These are phyloP conservation scores for Coendou prehensilis DNA, from an alignment of 2,797 vertebrate genomes.

Conservation along the genomic window DNA sequence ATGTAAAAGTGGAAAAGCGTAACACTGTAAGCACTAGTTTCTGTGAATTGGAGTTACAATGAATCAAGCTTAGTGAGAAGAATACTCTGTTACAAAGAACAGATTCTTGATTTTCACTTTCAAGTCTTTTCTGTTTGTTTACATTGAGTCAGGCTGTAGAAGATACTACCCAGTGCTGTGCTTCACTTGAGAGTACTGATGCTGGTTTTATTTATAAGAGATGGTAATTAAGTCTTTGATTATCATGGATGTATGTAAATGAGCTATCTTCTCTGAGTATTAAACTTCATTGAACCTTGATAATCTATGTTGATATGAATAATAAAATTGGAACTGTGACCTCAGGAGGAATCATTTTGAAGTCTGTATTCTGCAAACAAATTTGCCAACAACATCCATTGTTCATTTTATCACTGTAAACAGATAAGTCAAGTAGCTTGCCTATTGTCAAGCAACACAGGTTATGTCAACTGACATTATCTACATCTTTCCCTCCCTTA, in stretches of 20 bases:
- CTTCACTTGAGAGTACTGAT: not conserved
- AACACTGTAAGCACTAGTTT: not conserved
- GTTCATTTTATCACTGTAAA: too few species aligned
- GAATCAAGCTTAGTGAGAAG: not conserved
- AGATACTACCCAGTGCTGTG: not conserved
- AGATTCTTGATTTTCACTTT: constrained; percentile 5
- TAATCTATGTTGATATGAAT: not conserved
- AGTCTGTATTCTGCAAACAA: not conserved
- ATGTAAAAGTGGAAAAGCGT: not conserved
- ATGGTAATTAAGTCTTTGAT: not conserved
- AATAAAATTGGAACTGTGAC: not conserved
- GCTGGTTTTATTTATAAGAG: not conserved
- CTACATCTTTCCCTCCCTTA: not conserved
- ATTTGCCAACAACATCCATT: not conserved
- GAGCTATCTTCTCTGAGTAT: not conserved
- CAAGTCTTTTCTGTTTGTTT: not conserved
- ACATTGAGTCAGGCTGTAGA: not conserved
- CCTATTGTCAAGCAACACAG: not conserved
- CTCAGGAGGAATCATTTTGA: not conserved
- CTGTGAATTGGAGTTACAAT: not conserved
- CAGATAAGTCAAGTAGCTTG: not conserved
- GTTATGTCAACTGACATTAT: not conserved
- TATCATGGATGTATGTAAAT: not conserved
- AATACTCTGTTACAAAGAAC: not conserved
- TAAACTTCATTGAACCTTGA: constrained; percentile 23